Percentiles rank a stretch among this genome's conserved stretches.
Evolutionary conservation across 1,140 invertebrate genomes (phyloP).

Genomic region (Drosophila kikkawai): DNA sequence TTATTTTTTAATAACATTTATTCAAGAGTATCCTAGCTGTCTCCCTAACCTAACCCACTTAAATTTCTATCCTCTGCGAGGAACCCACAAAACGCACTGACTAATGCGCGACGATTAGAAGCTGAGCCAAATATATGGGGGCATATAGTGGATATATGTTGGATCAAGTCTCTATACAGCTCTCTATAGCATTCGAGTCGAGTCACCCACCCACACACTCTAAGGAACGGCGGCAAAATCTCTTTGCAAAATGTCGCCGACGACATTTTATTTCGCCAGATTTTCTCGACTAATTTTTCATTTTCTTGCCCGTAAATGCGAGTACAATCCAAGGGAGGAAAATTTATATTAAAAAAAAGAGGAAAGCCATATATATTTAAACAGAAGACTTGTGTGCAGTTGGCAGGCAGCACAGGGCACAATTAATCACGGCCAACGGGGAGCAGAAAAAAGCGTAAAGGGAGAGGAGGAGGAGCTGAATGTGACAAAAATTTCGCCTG

Average conservation of each 20-base stretch:
- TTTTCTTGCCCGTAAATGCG: conserved; percentile 66
- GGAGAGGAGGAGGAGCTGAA: conserved; percentile 28
- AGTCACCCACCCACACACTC: conserved; percentile 10
- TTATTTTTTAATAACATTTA: too few relatives aligned
- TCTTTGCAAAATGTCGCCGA: conserved; percentile 85
- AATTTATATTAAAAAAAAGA: conserved; percentile 11
- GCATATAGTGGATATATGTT: conserved; percentile 25
- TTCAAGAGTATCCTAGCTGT: neutral
- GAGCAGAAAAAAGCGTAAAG: conserved; percentile 5
- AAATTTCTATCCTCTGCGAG: conserved; percentile 4
- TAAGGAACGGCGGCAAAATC: conserved; percentile 36
- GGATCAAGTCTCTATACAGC: conserved; percentile 13
- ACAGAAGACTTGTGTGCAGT: conserved; percentile 36
- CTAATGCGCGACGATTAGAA: conserved; percentile 78
- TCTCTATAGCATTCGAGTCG: conserved; percentile 11
- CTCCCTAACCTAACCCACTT: neutral
- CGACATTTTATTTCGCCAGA: conserved; percentile 85
- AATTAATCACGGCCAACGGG: conserved; percentile 71
- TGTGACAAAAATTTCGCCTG: conserved; percentile 84
- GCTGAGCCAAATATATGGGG: conserved; percentile 47
- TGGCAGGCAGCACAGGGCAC: conserved; percentile 72
- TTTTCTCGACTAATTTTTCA: conserved; percentile 84
- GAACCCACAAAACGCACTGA: conserved; percentile 53
- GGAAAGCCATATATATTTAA: conserved; percentile 31
- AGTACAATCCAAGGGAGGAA: conserved; percentile 28